These are phyloP conservation scores for Lottia scabra DNA, from an alignment of 2,888 invertebrate genomes.

Conservation along the genomic window DNA sequence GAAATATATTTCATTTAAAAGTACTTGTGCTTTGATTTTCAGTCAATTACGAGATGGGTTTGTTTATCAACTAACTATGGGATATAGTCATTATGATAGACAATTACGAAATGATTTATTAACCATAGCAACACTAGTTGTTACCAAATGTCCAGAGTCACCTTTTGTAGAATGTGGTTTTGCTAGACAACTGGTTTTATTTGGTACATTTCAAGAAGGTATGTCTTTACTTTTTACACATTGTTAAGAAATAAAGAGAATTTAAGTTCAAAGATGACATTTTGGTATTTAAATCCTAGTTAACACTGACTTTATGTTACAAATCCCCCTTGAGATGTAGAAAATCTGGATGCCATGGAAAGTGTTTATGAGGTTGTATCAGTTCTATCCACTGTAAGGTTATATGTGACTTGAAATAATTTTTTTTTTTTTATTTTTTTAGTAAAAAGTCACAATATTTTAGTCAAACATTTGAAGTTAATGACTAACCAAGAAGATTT, in stretches of 20 bases:
- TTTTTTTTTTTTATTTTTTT: conserved; percentile 30
- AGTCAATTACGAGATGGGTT: conserved; percentile 68
- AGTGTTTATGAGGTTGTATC: too few species aligned
- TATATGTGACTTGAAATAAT: too few species aligned
- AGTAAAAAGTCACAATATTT: conserved; percentile 68
- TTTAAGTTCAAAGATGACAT: too few species aligned
- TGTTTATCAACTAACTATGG: conserved; percentile 66
- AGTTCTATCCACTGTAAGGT: too few species aligned
- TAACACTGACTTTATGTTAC: too few species aligned
- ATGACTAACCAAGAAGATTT: conserved; percentile 67
- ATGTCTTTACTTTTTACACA: background rate
- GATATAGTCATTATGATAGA: conserved; percentile 66
- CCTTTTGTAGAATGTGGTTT: conserved; percentile 69
- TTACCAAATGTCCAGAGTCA: conserved; percentile 53
- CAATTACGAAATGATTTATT: conserved; percentile 69
- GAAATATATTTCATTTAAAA: too few species aligned
- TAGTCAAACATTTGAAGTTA: conserved; percentile 67
- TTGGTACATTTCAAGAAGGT: conserved; percentile 70
- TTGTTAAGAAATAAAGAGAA: too few species aligned
- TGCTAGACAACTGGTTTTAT: conserved; percentile 66
- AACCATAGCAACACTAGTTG: conserved; percentile 62
- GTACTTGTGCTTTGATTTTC: conserved; percentile 5
- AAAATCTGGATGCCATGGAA: too few species aligned
- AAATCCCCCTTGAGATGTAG: too few species aligned
- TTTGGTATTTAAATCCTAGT: too few species aligned